Base-by-base conservation (phyloP, 2,888 invertebrate genomes). In the Synergus japonicus region DNA sequence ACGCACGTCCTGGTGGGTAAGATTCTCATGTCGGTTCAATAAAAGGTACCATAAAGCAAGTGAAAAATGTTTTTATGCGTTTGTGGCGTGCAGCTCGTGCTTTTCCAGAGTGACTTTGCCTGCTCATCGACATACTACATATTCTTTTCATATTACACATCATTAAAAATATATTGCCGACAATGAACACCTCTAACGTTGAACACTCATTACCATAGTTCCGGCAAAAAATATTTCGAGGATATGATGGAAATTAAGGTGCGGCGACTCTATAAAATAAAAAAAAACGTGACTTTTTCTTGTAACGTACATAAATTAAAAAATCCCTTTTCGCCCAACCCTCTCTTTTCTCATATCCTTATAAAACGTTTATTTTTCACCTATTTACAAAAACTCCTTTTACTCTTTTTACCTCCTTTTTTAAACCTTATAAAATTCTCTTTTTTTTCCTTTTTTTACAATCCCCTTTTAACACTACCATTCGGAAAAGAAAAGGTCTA, bases 51-150 rank as follows among this genome's bases (percentile, higher is more conserved):
- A 67, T 67, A 67, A 67, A 67, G 67, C 22, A 46, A 44, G 46
- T 22, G 67, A 67, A 67, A 67, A 67, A 67, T 67, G 10, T 22
- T 67, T 67, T 67, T 67, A 67, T 67, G 67, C 22, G 22, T 67
- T 67, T 67, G 22, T 67, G 8, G 67, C 67, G 67, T 67, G 67
- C 60, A 67, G 44, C 67, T 67, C 13, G 67, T 44, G 46, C 67
- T 67, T 67, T 67, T 67, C 67, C 67, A 46, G 12, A 67, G 10
- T 10, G 60, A 60, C 22, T 22, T 22, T 60, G 60, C n/a, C 60
- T 3, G 10, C 22, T 60, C 60, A 60, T 22, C 60, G 22, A 60
- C 60, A 60, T 60, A 18, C 10, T 22, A n/a, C 18, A 37, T 37
- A 37, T 3, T 22, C 18, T 60, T 44, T 46, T 67, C 67, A 44